phyloP scores from a whole-genome alignment of 1,140 invertebrate genomes.

The Calephelis virginiensis region DNA sequence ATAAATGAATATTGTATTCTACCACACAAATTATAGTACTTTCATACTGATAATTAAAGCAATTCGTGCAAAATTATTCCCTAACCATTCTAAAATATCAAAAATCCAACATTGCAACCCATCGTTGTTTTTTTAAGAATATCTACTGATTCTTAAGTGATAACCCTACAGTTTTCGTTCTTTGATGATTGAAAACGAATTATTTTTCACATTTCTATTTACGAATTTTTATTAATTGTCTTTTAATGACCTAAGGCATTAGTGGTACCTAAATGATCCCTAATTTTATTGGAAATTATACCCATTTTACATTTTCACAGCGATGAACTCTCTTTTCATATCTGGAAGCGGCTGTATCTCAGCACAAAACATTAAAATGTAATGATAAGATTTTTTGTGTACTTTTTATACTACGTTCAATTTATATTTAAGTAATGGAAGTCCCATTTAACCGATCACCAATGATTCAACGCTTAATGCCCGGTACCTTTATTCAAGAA shows the following conservation, averaged over 20 bases:
- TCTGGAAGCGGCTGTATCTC: constrained; percentile 1
- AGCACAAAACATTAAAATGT: constrained; percentile 3
- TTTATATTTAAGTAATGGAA: no score
- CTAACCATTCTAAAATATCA: no score
- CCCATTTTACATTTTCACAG: constrained; percentile 12
- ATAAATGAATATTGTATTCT: no score
- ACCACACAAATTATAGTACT: no score
- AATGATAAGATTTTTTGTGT: not conserved
- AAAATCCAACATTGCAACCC: no score
- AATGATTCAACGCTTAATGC: no score
- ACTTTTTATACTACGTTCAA: not conserved
- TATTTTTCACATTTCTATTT: constrained; percentile 46
- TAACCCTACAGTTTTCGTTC: not conserved
- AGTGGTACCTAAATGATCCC: constrained; percentile 54
- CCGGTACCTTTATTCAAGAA: no score
- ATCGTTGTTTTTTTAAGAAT: not conserved
- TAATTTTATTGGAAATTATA: constrained; percentile 41
- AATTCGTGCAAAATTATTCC: no score
- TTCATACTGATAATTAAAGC: no score
- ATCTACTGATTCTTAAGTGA: not conserved
- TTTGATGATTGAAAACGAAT: constrained; percentile 15
- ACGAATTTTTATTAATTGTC: constrained; percentile 53
- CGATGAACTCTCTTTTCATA: constrained; percentile 10
- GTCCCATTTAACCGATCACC: no score
- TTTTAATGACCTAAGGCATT: constrained; percentile 65